Percentiles rank a stretch among this genome's conserved stretches.
These are phyloP conservation scores for Anoplophora glabripennis DNA, from an alignment of 1,140 invertebrate species.

Conservation along the genomic window DNA sequence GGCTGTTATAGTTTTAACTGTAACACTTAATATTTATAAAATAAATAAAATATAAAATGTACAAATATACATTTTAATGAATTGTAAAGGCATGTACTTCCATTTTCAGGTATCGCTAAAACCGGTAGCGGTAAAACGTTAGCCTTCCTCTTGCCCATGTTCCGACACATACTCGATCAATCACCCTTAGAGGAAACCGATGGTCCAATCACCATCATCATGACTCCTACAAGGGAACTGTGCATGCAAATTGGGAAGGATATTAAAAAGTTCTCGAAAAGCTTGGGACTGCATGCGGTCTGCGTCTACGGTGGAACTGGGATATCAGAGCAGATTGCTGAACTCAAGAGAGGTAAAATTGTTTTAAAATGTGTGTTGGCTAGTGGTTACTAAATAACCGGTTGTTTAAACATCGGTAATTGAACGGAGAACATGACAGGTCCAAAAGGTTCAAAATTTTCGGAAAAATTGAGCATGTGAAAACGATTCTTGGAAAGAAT, in stretches of 20 bases:
- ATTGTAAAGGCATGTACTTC: too few species aligned
- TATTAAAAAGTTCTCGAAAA: constrained; percentile 93
- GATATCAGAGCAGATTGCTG: constrained; percentile 96
- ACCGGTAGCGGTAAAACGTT: constrained; percentile 99
- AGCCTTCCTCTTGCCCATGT: constrained; percentile 98
- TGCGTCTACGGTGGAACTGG: constrained; percentile 99
- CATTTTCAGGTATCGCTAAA: constrained; percentile 50
- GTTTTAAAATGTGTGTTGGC: too few species aligned
- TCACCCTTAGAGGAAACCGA: constrained; percentile 89
- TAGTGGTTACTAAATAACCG: too few species aligned
- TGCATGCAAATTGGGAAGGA: constrained; percentile 99
- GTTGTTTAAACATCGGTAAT: too few species aligned
- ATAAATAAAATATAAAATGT: too few species aligned
- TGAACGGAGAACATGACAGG: too few species aligned
- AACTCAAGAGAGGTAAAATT: constrained; percentile 82
- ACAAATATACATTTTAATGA: too few species aligned
- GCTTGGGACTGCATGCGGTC: constrained; percentile 80
- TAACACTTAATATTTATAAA: too few species aligned
- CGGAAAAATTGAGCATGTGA: too few species aligned
- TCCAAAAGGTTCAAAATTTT: too few species aligned
- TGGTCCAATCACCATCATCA: constrained; percentile 94
- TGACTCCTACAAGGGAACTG: constrained; percentile 97
- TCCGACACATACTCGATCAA: constrained; percentile 96
- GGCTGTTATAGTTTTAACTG: too few species aligned
- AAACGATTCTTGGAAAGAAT: too few species aligned